Evolutionary conservation across 2,113 vertebrate genomes (phyloP), one percentile per base, ranked within the genome.

Genomic region (Dipodomys ordii): DNA sequence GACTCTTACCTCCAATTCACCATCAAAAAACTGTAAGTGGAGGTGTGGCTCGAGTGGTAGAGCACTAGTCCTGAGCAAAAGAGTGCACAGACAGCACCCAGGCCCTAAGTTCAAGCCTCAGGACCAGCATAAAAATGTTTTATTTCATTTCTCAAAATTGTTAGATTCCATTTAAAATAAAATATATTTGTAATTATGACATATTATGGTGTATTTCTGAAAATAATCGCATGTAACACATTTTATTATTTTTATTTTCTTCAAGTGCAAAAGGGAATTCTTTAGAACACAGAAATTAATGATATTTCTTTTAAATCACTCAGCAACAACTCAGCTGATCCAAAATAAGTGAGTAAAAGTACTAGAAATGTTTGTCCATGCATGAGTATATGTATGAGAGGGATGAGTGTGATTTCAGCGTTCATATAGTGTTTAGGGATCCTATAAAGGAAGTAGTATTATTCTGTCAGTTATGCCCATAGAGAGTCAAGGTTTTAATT

Each of bases 401-500:
- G 79, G 23, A 30, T 23, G 19, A 46, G 39, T 76, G 6, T 49
- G 39, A 35, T 90, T 90, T 83, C 57, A 62, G 49, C 30, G 32
- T 69, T 83, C 25, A 18, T 4, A 8, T 16, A 83, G 60, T 35
- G 35, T 73, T 87, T 83, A 82, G 62, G 23, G 81, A 76, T 49
- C 76, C 39, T 74, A 71, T 69, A 35, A 71, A 44, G 32, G 20
- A 46, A 82, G 18, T 68, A 57, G 57, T 84, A n/a, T 83, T 84
- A 67, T 93, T 82, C 57, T 44, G 67, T 83, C 32, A 68, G 89
- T 35, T 92, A 57, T 46, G 12, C 18, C 68, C 83, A 30, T 0
- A 10, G 92, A 95, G 39, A 94, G 88, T 19, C 73, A 64, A 78
- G 68, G 23, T 60, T 92, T 96, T 82, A 95, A 90, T 94, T 97